phyloP scores from a whole-genome alignment of 2,797 vertebrate species.

The Clarias platycephalus region DNA sequence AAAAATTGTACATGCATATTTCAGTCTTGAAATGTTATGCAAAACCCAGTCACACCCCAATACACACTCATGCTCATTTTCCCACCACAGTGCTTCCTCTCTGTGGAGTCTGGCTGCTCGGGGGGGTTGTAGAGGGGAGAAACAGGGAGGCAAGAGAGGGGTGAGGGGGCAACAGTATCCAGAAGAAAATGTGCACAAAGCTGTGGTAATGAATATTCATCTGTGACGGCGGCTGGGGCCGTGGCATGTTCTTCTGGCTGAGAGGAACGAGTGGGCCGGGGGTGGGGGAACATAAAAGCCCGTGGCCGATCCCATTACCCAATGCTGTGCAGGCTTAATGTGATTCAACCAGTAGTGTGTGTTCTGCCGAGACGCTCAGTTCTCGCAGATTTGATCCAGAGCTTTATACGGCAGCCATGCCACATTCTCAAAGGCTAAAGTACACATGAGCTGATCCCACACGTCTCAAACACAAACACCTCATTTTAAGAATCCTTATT shows the following conservation, averaged over 20 bases:
- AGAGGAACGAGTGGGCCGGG: slow-evolving; percentile 47
- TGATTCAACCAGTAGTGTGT: slow-evolving; percentile 61
- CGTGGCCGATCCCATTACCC: slow-evolving; percentile 64
- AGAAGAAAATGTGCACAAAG: slow-evolving; percentile 56
- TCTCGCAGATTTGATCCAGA: slow-evolving; percentile 57
- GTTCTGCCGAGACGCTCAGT: slow-evolving; percentile 54
- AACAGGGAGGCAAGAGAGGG: slow-evolving; percentile 25
- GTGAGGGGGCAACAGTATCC: slow-evolving; percentile 47
- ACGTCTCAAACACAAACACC: slow-evolving; percentile 43
- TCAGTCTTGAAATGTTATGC: slow-evolving; percentile 50
- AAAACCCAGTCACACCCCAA: slow-evolving; percentile 52
- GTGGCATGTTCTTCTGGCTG: slow-evolving; percentile 59
- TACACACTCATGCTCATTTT: slow-evolving; percentile 45
- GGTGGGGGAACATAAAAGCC: slow-evolving; percentile 59
- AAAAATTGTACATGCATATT: slow-evolving; percentile 49
- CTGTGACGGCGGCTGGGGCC: slow-evolving; percentile 56
- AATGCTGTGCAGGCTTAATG: slow-evolving; percentile 59
- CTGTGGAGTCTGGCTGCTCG: slow-evolving; percentile 45
- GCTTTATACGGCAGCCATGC: slow-evolving; percentile 45
- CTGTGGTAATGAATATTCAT: slow-evolving; percentile 64
- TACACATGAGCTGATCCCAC: slow-evolving; percentile 46
- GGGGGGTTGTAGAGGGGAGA: slow-evolving; percentile 32
- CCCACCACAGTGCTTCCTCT: slow-evolving; percentile 53
- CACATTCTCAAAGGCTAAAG: slow-evolving; percentile 34
- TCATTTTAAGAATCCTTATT: slow-evolving; percentile 50